phyloP scores from a whole-genome alignment of 2,113 vertebrate species.

The Mus spicilegus region DNA sequence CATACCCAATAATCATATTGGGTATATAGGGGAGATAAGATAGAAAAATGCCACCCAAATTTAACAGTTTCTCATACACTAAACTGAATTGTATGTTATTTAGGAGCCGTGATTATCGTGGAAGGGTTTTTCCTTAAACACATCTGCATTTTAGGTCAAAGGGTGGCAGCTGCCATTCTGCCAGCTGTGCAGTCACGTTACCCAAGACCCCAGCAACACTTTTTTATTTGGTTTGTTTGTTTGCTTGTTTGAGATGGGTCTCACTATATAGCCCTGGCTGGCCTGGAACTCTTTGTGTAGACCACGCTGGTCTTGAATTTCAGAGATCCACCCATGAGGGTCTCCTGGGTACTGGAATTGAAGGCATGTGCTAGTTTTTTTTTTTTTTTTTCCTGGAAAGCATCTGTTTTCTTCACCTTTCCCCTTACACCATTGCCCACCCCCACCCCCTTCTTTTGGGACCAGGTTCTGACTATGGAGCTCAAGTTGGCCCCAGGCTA shows the following conservation, averaged over 20 bases:
- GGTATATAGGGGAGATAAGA: not conserved
- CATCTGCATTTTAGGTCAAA: not conserved
- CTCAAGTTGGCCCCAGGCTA: not conserved
- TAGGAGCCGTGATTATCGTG: not conserved
- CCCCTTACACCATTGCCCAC: not conserved
- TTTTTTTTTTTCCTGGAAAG: not conserved
- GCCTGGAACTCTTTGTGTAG: not conserved
- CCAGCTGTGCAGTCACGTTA: not conserved
- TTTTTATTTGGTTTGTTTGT: not conserved
- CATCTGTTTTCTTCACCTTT: not conserved
- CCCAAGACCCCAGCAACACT: too few relatives aligned
- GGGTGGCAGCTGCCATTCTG: not conserved
- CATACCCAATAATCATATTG: not conserved
- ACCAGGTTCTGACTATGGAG: not conserved
- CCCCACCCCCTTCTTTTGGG: too few relatives aligned
- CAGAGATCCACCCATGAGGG: not conserved
- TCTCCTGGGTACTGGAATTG: not conserved
- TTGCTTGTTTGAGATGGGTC: not conserved
- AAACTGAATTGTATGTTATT: not conserved
- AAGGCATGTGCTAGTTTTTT: not conserved
- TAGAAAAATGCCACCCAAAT: constrained; percentile 4
- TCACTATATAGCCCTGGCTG: not conserved
- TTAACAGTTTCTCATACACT: not conserved
- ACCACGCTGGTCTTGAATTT: not conserved
- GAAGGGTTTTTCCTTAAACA: not conserved